These are phyloP conservation scores for Myotis planiceps DNA, from an alignment of 2,797 vertebrate genomes.

Conservation along the genomic window DNA sequence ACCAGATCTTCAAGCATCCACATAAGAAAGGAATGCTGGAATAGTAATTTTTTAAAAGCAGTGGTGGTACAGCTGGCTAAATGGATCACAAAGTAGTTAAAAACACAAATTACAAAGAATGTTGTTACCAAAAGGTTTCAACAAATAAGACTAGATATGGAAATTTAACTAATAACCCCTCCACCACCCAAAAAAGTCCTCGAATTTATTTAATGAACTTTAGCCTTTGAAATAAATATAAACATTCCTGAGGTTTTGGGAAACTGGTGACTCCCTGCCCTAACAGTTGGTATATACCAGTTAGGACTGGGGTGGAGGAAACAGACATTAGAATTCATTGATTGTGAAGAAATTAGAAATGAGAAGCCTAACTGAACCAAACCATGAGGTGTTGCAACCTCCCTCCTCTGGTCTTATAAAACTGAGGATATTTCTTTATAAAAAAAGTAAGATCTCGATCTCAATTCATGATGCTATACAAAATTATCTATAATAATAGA, in stretches of 20 bases:
- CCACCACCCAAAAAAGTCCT: not conserved
- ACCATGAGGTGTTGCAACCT: not conserved
- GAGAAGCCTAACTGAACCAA: not conserved
- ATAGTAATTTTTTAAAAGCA: not conserved
- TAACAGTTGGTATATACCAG: not conserved
- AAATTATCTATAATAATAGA: not conserved
- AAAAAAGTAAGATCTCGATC: not conserved
- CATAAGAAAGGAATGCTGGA: not conserved
- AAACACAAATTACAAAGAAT: constrained; percentile 18
- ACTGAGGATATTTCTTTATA: not conserved
- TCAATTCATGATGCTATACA: not conserved
- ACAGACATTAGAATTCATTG: not conserved
- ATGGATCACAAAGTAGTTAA: not conserved
- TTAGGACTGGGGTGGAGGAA: not conserved
- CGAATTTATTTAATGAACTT: constrained; percentile 7
- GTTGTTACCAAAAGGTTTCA: not conserved
- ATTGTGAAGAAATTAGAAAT: constrained; percentile 23
- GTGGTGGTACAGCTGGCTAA: not conserved
- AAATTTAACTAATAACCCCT: not conserved
- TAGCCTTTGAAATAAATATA: constrained; percentile 5
- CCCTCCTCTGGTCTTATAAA: not conserved
- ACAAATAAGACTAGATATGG: not conserved
- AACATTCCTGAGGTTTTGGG: not conserved
- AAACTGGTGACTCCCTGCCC: not conserved
- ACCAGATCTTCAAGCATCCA: not conserved